Evolutionary conservation across 2,888 invertebrate species (phyloP).

Genomic region (Lasioglossum vierecki): DNA sequence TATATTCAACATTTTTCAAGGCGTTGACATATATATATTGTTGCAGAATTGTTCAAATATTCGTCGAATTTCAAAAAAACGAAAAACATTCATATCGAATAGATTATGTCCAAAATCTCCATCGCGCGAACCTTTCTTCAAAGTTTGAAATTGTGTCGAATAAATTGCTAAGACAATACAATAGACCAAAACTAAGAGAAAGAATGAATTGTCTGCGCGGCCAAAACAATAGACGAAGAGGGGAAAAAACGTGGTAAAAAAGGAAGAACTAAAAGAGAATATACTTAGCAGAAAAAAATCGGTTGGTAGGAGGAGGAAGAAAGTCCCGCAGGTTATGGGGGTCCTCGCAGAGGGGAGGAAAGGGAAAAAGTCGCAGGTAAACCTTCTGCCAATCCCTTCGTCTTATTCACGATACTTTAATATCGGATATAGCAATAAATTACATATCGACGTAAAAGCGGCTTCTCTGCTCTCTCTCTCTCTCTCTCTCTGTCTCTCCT

Average conservation of each 20-base stretch:
- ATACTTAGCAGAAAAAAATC: conserved; percentile 2
- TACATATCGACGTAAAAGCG: conserved; percentile 76
- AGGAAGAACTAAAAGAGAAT: neutral
- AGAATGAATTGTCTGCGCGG: neutral
- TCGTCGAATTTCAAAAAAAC: too few species aligned
- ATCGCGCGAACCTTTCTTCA: neutral
- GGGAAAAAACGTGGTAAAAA: neutral
- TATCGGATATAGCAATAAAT: conserved; percentile 78
- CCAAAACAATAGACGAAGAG: neutral
- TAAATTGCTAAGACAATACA: neutral
- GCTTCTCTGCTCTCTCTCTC: conserved; percentile 55
- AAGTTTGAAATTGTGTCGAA: neutral
- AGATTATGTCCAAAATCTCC: too few species aligned
- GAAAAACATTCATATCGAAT: too few species aligned
- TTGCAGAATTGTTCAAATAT: too few species aligned
- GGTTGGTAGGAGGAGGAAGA: conserved; percentile 11
- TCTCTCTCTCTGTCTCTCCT: conserved; percentile 32
- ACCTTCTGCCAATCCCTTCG: conserved; percentile 63
- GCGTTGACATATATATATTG: too few species aligned
- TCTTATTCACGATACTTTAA: conserved; percentile 71
- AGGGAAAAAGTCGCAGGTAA: conserved; percentile 47
- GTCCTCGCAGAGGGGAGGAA: conserved; percentile 19
- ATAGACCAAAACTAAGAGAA: neutral
- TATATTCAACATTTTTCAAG: neutral
- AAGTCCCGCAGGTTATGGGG: conserved; percentile 24